Evolutionary conservation across 2,797 vertebrate genomes (phyloP).

Genomic region (Stomatorhinus walkeri): DNA sequence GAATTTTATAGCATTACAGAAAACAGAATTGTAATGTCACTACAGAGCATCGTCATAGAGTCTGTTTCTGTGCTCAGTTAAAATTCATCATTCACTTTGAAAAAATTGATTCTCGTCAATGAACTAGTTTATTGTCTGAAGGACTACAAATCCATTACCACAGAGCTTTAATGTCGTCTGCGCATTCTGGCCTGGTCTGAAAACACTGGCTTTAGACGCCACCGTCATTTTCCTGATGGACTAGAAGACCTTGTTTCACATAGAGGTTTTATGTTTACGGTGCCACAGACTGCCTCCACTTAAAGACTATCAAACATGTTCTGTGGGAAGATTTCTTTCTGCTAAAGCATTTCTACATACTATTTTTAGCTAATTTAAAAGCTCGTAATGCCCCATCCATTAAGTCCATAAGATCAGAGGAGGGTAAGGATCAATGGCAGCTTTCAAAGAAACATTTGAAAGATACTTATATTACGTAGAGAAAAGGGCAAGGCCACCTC

Average conservation of each 20-base stretch:
- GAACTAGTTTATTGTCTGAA: not conserved
- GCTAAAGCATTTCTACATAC: conserved; percentile 23
- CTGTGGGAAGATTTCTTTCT: conserved; percentile 28
- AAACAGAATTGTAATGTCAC: not conserved
- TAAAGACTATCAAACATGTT: conserved; percentile 34
- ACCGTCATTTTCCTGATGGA: conserved; percentile 31
- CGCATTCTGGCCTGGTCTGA: conserved; percentile 34
- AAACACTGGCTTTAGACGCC: conserved; percentile 20
- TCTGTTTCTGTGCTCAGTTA: not conserved
- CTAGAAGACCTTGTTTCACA: conserved; percentile 37
- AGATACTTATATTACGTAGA: not conserved
- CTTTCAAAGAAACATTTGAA: conserved; percentile 17
- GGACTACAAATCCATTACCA: conserved; percentile 8
- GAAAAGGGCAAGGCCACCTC: not conserved
- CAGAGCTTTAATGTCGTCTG: conserved; percentile 23
- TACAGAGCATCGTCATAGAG: not conserved
- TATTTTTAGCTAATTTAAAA: conserved; percentile 35
- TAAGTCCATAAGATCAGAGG: conserved; percentile 21
- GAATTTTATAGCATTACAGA: not conserved
- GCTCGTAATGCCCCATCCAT: conserved; percentile 23
- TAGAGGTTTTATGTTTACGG: conserved; percentile 39
- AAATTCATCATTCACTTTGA: not conserved
- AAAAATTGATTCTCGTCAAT: not conserved
- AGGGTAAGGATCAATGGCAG: conserved; percentile 16
- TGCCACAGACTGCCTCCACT: conserved; percentile 37